Conservation (phyloP, 2,113 vertebrate species). For the Eudyptes chrysolophus region DNA sequence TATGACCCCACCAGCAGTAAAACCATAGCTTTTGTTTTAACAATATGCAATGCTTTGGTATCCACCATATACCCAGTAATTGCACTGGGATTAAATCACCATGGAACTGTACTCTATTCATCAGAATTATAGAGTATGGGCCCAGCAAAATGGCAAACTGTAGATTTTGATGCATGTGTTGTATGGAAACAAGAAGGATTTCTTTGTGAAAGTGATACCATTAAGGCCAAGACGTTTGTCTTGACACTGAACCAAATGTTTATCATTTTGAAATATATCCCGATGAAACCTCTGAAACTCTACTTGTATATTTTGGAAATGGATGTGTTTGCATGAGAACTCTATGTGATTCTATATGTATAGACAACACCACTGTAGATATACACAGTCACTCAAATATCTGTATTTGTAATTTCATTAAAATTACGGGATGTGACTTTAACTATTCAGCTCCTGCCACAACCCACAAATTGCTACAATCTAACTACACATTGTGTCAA, state of each 20-base stretch:
- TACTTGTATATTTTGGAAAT: not conserved
- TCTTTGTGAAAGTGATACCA: not conserved
- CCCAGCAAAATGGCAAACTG: not conserved
- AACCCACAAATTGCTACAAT: not conserved
- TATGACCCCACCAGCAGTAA: not conserved
- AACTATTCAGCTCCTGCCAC: not conserved
- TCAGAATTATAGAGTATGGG: not conserved
- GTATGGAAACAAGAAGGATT: not conserved
- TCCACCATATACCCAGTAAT: not conserved
- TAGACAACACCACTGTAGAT: not conserved
- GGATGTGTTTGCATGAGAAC: not conserved
- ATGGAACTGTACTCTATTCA: not conserved
- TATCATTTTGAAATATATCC: not conserved
- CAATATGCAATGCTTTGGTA: fast-evolving
- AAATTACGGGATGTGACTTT: not conserved
- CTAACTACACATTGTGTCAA: not conserved
- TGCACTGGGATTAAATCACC: not conserved
- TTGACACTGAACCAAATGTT: not conserved
- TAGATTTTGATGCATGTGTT: not conserved
- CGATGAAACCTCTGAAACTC: not conserved
- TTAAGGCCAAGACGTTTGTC: not conserved
- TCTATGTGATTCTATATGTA: not conserved
- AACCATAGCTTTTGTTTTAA: not conserved
- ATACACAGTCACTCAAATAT: not conserved
- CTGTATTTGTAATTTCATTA: not conserved